Evolutionary conservation across 2,797 vertebrate genomes (phyloP).

Genomic region (Bovichtus diacanthus): DNA sequence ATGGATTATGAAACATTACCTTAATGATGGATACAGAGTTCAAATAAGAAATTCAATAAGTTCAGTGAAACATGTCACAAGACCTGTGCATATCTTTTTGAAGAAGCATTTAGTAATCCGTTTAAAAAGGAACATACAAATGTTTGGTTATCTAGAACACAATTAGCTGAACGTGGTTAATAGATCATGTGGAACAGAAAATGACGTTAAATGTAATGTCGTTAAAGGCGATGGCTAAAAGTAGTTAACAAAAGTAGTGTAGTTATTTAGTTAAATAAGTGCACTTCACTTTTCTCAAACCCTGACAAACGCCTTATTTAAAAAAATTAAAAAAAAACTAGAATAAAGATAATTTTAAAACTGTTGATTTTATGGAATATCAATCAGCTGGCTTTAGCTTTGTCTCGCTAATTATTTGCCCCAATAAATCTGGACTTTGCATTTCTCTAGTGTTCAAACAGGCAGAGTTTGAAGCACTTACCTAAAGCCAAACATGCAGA

Average conservation of each 20-base stretch:
- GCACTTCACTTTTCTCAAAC: background rate
- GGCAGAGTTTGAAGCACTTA: constrained; percentile 2
- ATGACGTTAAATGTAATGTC: constrained; percentile 36
- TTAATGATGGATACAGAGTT: background rate
- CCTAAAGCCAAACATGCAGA: constrained; percentile 37
- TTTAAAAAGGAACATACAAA: background rate
- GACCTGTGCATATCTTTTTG: background rate
- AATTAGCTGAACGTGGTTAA: constrained; percentile 27
- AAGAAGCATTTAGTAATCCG: background rate
- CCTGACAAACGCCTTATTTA: background rate
- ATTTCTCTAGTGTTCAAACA: background rate
- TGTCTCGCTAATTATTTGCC: background rate
- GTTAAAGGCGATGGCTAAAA: constrained; percentile 22
- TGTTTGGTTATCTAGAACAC: background rate
- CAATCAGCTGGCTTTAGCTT: constrained; percentile 4
- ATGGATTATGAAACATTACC: background rate
- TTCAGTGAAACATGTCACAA: constrained; percentile 4
- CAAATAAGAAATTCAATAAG: background rate
- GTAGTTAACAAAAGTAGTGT: background rate
- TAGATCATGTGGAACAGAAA: constrained; percentile 18
- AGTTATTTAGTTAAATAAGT: constrained; percentile 2
- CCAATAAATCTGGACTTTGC: constrained; percentile 19
- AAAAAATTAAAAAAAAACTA: background rate
- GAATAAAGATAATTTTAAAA: background rate
- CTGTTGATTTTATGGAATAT: background rate